Evolutionary conservation across 2,797 vertebrate genomes (phyloP), one percentile per base, ranked within the genome.

Genomic region (Champsocephalus gunnari): DNA sequence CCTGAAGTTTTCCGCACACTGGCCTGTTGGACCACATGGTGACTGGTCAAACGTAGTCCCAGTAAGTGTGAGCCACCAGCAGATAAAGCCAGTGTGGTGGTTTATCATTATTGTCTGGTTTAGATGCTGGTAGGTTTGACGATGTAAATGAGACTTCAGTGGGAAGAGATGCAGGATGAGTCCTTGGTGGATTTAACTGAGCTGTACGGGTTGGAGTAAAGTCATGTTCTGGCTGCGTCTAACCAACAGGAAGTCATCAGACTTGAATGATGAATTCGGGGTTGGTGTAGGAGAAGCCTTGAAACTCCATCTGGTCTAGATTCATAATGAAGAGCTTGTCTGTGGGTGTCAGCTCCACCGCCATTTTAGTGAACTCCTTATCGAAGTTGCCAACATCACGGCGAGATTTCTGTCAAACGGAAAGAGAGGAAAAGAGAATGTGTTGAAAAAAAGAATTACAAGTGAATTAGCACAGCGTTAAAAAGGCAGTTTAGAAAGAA

Each of bases 321-420:
- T 99, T 99, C 98, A 99, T 99, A 93, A 99, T 99, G 96, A 99
- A 99, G 92, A 99, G 97, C 94, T 99, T 99, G 94, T 99, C 98
- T 3, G 98, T 99, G 58, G 98, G 98, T 0, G 98, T 99, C 87
- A 99, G 96, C 80, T 99, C 97, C 88, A 99, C 97, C 3, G 93
- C 96, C 95, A 99, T 98, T 91, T 98, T 96, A 80, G 98, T 99
- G 93, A 99, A 99, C 96, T 99, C 98, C 81, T 97, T 98, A 94
- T 99, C 98, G 71, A 99, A 99, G 95, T 99, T 99, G 80, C 96
- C 97, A 4, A 97, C 96, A 77, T 99, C 98, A 0, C 94, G 94
- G 53, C 95, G 96, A 87, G 97, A 97, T 66, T 97, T 99, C 98
- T 99, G 96, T 90, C 81, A 82, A 86, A 92, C 0, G 48, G 58